Evolutionary conservation across 2,888 invertebrate genomes (phyloP).

Genomic region (Parnassius glacialis): DNA sequence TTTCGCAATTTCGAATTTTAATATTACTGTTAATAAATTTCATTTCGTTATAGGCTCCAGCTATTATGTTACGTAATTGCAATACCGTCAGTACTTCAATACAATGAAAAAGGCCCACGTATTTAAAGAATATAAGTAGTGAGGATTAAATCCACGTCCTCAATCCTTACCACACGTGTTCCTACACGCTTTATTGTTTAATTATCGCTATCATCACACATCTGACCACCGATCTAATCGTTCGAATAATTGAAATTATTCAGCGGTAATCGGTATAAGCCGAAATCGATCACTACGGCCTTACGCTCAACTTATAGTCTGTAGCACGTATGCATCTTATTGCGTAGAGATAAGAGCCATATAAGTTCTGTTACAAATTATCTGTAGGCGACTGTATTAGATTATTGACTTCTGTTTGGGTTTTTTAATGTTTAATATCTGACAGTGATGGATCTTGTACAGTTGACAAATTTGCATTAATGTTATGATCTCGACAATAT

Average conservation of each 20-base stretch:
- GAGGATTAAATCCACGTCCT: slow-evolving; percentile 22
- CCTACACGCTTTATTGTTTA: slow-evolving; percentile 41
- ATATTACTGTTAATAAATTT: no score
- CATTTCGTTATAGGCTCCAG: no score
- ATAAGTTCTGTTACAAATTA: slow-evolving; percentile 29
- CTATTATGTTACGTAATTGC: slow-evolving; percentile 4
- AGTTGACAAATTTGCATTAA: slow-evolving; percentile 20
- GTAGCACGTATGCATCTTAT: slow-evolving; percentile 7
- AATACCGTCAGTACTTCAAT: slow-evolving; percentile 21
- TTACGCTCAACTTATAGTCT: background rate
- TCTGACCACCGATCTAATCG: slow-evolving; percentile 43
- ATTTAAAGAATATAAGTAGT: slow-evolving; percentile 14
- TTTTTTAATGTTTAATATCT: slow-evolving; percentile 25
- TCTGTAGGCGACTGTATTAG: slow-evolving; percentile 12
- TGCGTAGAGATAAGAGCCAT: slow-evolving; percentile 2
- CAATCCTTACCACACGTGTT: slow-evolving; percentile 31
- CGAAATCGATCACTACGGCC: slow-evolving; percentile 45
- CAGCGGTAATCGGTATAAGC: slow-evolving; percentile 57
- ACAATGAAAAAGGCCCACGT: slow-evolving; percentile 23
- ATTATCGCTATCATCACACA: slow-evolving; percentile 41
- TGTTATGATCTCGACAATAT: background rate
- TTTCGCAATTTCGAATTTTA: no score
- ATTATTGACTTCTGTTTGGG: slow-evolving; percentile 20
- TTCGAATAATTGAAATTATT: slow-evolving; percentile 53
- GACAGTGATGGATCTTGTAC: slow-evolving; percentile 35